Evolutionary conservation across 1,140 invertebrate species (phyloP), one percentile per base, ranked within the genome.

Genomic region (Chrysopa pallens): DNA sequence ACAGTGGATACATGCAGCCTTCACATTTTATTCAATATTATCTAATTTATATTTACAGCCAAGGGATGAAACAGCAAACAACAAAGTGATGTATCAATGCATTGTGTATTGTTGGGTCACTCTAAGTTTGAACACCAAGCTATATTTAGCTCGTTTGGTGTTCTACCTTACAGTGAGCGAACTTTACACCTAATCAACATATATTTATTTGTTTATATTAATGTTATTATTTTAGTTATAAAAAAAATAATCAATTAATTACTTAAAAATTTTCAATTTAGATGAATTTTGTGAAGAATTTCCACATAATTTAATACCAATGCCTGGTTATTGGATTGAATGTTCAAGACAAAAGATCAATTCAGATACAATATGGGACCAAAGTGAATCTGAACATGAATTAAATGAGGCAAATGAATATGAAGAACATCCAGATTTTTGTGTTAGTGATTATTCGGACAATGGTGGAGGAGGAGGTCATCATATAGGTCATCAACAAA

Each of bases 321-420:
- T 86, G 0, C 84, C 88, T 0, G 88, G 88, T 27, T 93, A 94
- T 63, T 94, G 89, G 89, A 88, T 93, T 53, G 89, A 94, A 61
- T 94, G 89, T 58, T 89, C 85, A 1, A 68, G 85, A 27, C 85
- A 88, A 59, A 86, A 88, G 63, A 87, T 87, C 44, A 70, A 78
- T 7, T 72, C 80, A 1, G 80, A 84, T 56, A 83, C 78, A 14
- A 83, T 86, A 42, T 87, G 83, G 81, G 84, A 88, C 52, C 84
- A 88, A 53, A 82, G 76, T 13, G 84, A 87, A 52, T 85, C 82
- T 6, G 84, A 85, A 51, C 76, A 80, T 40, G 82, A 84, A 55
- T 59, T 70, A 46, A 58, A 72, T 9, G 75, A 79, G 47, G 61
- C 66, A 1, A 73, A 77, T 7, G 66, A 73, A 50, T 55, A 53